phyloP scores from a whole-genome alignment of 2,797 vertebrate species.

The Percopsis omiscomaycus region DNA sequence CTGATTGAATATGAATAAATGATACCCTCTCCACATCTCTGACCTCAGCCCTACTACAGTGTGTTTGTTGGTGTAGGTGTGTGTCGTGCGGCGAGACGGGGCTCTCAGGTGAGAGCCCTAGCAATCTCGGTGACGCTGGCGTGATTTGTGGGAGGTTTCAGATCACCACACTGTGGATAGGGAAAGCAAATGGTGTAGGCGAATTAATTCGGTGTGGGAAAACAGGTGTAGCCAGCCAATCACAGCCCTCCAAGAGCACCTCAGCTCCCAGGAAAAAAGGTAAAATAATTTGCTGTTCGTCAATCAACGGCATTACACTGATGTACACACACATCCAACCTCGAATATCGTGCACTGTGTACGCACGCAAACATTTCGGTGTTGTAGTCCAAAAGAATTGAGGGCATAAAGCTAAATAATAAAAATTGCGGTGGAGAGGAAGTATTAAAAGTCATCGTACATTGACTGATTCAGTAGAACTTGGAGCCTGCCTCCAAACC shows the following conservation, averaged over 20 bases:
- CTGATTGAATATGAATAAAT: slow-evolving; percentile 52
- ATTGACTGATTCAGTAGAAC: slow-evolving; percentile 28
- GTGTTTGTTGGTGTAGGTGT: slow-evolving; percentile 7
- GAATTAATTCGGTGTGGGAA: slow-evolving; percentile 70
- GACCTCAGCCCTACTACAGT: slow-evolving; percentile 9
- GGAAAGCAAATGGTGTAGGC: slow-evolving; percentile 46
- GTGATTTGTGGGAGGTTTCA: slow-evolving; percentile 23
- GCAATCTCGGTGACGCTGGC: slow-evolving; percentile 11
- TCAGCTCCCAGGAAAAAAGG: slow-evolving; percentile 56
- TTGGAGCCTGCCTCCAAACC: slow-evolving; percentile 39
- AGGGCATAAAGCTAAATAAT: neutral
- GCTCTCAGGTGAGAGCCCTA: slow-evolving; percentile 34
- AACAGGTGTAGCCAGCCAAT: slow-evolving; percentile 59
- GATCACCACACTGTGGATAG: slow-evolving; percentile 60
- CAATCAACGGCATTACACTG: slow-evolving; percentile 6
- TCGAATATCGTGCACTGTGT: neutral
- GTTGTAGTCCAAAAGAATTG: slow-evolving; percentile 17
- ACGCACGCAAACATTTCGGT: slow-evolving; percentile 8
- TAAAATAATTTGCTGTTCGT: slow-evolving; percentile 26
- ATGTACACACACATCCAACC: slow-evolving; percentile 11
- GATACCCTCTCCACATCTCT: slow-evolving; percentile 15
- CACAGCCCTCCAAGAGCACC: slow-evolving; percentile 53
- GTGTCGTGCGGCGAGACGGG: slow-evolving; percentile 2
- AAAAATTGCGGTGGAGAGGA: slow-evolving; percentile 13
- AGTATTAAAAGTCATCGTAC: slow-evolving; percentile 27